Evolutionary conservation across 2,113 vertebrate genomes (phyloP).

Genomic region (Tetraodon nigroviridis): DNA sequence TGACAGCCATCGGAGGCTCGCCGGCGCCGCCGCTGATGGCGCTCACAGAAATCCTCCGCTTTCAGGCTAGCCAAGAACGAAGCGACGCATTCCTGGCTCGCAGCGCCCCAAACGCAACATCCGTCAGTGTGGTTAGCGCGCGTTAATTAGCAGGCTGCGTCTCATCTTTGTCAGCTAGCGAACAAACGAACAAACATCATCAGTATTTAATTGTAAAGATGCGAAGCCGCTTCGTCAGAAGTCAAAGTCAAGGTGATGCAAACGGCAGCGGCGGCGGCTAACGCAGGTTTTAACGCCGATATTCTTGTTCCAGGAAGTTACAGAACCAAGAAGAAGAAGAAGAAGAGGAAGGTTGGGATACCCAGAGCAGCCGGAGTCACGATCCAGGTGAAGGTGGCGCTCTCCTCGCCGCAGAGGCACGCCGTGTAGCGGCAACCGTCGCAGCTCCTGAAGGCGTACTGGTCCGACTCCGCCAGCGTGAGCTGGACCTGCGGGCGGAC

Average conservation of each 20-base stretch:
- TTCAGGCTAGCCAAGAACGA: constrained; percentile 25
- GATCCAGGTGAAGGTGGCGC: constrained; percentile 71
- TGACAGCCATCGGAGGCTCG: constrained; percentile 54
- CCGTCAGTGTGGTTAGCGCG: constrained; percentile 29
- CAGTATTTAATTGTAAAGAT: constrained; percentile 16
- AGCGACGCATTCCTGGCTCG: constrained; percentile 27
- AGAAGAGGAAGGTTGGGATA: constrained; percentile 29
- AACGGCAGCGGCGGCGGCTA: background rate
- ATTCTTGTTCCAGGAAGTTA: no score
- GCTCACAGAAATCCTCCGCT: constrained; percentile 45
- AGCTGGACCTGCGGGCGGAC: constrained; percentile 65
- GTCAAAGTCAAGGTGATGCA: background rate
- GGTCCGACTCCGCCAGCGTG: constrained; percentile 58
- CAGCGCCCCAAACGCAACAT: constrained; percentile 35
- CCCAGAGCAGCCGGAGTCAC: constrained; percentile 71
- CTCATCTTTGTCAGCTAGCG: constrained; percentile 12
- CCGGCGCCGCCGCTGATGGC: constrained; percentile 51
- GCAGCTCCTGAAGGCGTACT: constrained; percentile 63
- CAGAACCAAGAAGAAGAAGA: no score
- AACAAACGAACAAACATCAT: constrained; percentile 16
- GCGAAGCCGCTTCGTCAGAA: constrained; percentile 1
- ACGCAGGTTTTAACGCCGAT: no score
- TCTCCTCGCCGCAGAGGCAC: constrained; percentile 69
- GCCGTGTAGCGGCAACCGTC: constrained; percentile 64
- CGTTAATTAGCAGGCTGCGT: constrained; percentile 40